phyloP scores from a whole-genome alignment of 2,113 vertebrate species.

The Antechinus flavipes region DNA sequence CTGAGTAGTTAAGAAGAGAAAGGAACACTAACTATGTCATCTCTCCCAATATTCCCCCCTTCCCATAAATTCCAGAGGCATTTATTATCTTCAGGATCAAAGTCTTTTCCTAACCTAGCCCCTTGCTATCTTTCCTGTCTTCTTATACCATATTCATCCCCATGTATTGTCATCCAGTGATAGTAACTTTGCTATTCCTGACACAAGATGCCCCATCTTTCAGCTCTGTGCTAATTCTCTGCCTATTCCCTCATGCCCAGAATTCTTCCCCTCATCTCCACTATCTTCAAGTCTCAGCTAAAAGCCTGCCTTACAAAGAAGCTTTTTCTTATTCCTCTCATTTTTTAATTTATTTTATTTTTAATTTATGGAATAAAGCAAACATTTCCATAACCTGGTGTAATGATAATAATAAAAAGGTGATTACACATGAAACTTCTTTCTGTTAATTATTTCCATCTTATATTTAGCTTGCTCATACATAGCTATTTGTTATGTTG shows the following conservation, averaged over 20 bases:
- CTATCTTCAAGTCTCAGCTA: neutral
- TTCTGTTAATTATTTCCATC: neutral
- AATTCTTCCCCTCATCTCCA: neutral
- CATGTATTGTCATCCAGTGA: neutral
- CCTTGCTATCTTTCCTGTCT: neutral
- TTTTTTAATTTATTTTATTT: neutral
- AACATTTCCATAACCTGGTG: neutral
- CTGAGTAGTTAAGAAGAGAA: neutral
- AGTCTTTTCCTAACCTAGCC: neutral
- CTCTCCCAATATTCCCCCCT: neutral
- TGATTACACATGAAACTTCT: neutral
- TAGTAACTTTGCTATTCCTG: neutral
- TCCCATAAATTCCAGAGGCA: neutral
- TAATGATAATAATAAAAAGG: neutral
- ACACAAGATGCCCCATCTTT: neutral
- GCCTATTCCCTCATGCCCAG: neutral
- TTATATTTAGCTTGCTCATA: neutral
- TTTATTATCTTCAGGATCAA: neutral
- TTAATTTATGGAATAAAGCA: neutral
- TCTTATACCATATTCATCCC: neutral
- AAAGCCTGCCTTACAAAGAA: neutral
- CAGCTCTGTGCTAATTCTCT: neutral
- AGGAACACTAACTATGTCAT: neutral
- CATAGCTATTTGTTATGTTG: neutral
- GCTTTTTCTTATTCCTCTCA: neutral